Evolutionary conservation across 2,797 vertebrate species (phyloP), one percentile per base, ranked within the genome.

Genomic region (Pogonophryne albipinna): DNA sequence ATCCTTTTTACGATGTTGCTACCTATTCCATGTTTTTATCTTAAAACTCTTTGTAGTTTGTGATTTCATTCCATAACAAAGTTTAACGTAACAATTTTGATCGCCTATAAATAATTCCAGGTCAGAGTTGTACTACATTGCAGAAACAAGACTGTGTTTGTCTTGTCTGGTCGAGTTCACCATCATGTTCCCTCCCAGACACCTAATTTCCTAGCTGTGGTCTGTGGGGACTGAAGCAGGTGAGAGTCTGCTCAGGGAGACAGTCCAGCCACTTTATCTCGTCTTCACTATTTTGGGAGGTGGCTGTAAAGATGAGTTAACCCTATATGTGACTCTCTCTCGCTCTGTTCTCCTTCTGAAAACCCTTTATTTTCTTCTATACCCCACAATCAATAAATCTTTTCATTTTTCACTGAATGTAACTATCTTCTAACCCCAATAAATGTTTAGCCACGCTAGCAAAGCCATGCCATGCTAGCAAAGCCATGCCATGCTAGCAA

Each of bases 201-300:
- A 46, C n/a, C 14, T 59, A 14, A 27, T 76, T 76, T 66, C 50
- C 70, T 53, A 31, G 17, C n/a, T 23, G 73, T 19, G 61, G 61
- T 67, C 75, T 76, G 46, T 51, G 49, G 59, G 55, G 62, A 38
- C 34, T 9, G 34, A 9, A 68, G 45, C 71, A 80, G 74, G 64
- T 76, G 74, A 76, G 70, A 75, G 57, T 20, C 8, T 34, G 62
- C 34, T n/a, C 58, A 6, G 16, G 10, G 49, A 60, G 17, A 67
- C 47, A 16, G 34, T 49, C 16, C 57, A 57, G 52, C 34, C 34
- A 17, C 58, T 63, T 65, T 42, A 47, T 49, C 41, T 75, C 76
- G 59, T 51, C 50, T 58, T 59, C 56, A 78, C 76, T 78, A 66
- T 59, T 80, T 65, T 53, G 44, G 62, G 59, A 76, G n/a, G 58